Base-by-base conservation (phyloP, 2,888 invertebrate species). In the Euplexia lucipara region DNA sequence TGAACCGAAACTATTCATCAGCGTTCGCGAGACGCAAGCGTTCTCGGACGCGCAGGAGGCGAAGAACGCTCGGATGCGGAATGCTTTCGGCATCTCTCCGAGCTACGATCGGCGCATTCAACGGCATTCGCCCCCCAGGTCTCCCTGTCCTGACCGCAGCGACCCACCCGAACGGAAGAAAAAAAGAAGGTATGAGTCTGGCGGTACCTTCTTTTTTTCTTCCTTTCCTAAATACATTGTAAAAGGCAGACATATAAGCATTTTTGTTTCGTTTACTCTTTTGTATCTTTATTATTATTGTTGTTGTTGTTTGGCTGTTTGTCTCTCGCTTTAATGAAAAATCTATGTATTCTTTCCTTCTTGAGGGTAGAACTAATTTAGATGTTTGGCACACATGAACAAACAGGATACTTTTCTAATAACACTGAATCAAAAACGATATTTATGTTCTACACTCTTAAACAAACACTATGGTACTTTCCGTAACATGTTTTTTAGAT, bases 31-130 rank as follows among this genome's bases (percentile, higher is more conserved):
- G 56, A 65, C 65, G 67, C 47, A 65, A 65, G 65, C 67, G 56
- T 65, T 65, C 65, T 65, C 65, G 65, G 65, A 65, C 30, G 65
- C 70, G 26, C 68, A 69, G 20, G 60, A 68, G 61, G 64, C 47
- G 65, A 65, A 65, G 67, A 65, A 65, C 47, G 65, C 65, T 47
- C 67, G 65, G 41, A 65, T 69, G 67, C 69, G 69, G 44, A 32
- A 67, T 67, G 68, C 67, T 34, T 57, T 67, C 37, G 69, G 67
- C 51, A 68, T 67, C 44, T 67, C 67, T 37, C 67, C 68, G 14
- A 67, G 67, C 61, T 67, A 67, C 48, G 67, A 67, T n/a, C 57
- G 58, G 3, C 69, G 69, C 6, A 4, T 35, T 10, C 49, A 39
- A 37, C 67, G 32, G 16, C 16, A 10, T 32, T 52, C 42, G 3